phyloP scores from a whole-genome alignment of 2,113 vertebrate genomes.

The Grallaria varia region DNA sequence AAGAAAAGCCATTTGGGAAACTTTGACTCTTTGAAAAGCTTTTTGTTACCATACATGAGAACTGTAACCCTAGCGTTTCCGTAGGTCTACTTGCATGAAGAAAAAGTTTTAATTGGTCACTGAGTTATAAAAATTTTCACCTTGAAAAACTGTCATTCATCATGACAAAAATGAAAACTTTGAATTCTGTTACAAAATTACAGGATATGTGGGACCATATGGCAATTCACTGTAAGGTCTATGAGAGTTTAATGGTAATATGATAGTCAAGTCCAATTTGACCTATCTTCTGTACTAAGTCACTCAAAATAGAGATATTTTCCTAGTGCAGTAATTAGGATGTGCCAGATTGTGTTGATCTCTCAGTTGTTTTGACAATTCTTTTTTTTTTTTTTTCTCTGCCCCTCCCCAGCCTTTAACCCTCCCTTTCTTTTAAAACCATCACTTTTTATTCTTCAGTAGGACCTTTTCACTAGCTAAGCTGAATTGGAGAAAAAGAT shows the following conservation, averaged over 20 bases:
- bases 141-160: background rate
- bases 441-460: background rate
- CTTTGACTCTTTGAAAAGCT: background rate
- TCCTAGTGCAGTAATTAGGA: background rate
- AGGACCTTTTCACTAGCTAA: background rate
- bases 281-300: background rate
- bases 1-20: background rate
- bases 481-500: background rate
- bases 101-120: background rate
- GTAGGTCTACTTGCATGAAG: background rate
- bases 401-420: rapidly evolving
- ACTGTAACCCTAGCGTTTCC: background rate
- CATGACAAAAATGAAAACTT: background rate
- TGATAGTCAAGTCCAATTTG: background rate
- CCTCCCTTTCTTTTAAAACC: background rate
- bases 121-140: background rate
- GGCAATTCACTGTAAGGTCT: background rate
- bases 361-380: background rate
- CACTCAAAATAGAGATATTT: background rate
- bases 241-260: background rate
- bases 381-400: background rate
- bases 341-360: background rate
- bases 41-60: background rate
- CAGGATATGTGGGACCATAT: background rate
- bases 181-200: background rate